phyloP scores from a whole-genome alignment of 1,140 invertebrate genomes.

The Eciton burchellii region DNA sequence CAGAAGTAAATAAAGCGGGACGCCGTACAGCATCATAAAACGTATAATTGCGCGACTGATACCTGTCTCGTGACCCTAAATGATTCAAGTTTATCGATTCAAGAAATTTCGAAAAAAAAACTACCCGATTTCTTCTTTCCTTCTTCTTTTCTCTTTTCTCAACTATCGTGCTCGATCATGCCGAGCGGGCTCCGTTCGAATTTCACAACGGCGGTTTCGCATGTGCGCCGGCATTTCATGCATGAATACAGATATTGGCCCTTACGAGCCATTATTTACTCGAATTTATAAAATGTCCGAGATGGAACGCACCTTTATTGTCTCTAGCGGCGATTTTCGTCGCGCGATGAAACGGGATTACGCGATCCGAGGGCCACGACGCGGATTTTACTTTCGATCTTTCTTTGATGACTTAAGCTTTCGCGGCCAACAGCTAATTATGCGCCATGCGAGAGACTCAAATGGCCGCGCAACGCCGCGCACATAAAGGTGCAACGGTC shows the following conservation, averaged over 20 bases:
- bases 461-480: neutral
- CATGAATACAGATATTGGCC: conserved; percentile 40
- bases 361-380: neutral
- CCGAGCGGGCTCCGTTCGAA: neutral
- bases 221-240: neutral
- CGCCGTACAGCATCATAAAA: no score
- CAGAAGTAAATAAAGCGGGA: no score
- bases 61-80: neutral
- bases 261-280: conserved; percentile 30
- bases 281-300: conserved; percentile 7
- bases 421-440: neutral
- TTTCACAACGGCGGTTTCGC: conserved; percentile 14
- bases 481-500: neutral
- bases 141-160: neutral
- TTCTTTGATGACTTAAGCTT: neutral
- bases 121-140: no score
- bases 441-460: neutral
- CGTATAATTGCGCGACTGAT: neutral
- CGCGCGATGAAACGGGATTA: neutral
- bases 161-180: neutral
- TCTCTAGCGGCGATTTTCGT: neutral
- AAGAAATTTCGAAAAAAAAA: neutral
- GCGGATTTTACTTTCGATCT: no score
- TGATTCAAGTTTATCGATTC: neutral
- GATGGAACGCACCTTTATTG: neutral